Conservation (phyloP, 1,140 invertebrate species). For the Medauroidea extradentata region DNA sequence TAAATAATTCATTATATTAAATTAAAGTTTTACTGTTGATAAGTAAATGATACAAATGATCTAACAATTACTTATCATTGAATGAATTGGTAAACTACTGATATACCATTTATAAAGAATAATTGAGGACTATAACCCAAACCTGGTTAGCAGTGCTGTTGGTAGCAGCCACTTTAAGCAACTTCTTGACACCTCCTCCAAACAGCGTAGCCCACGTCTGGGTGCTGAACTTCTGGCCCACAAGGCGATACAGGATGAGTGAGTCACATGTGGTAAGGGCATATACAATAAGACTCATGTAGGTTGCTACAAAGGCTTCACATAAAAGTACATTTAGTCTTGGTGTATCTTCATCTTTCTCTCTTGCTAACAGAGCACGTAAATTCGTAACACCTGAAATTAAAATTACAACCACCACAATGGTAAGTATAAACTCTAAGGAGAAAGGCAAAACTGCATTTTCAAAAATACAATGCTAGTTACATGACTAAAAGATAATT, state of each 20-base stretch:
- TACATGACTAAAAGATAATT: background rate
- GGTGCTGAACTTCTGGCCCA: conserved; percentile 76
- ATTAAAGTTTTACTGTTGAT: too few species aligned
- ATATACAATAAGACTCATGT: conserved; percentile 87
- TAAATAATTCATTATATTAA: too few species aligned
- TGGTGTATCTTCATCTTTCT: conserved; percentile 95
- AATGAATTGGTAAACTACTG: too few species aligned
- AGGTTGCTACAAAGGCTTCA: conserved; percentile 90
- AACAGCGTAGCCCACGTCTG: conserved; percentile 84
- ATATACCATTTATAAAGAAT: too few species aligned
- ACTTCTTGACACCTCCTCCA: conserved; percentile 90
- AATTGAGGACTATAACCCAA: background rate
- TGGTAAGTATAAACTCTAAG: background rate
- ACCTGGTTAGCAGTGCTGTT: background rate
- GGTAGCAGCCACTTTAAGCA: conserved; percentile 67
- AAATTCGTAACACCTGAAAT: conserved; percentile 76
- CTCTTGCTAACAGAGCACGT: conserved; percentile 79
- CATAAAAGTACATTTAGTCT: conserved; percentile 87
- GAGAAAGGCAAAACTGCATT: background rate
- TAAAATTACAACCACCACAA: background rate
- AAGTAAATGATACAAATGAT: too few species aligned
- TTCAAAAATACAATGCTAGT: conserved; percentile 7
- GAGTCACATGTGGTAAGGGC: conserved; percentile 92
- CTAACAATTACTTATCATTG: too few species aligned
- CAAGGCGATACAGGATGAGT: conserved; percentile 83